These are phyloP conservation scores for Pangasius sanitwongsei DNA, from an alignment of 2,797 vertebrate genomes.

Conservation along the genomic window DNA sequence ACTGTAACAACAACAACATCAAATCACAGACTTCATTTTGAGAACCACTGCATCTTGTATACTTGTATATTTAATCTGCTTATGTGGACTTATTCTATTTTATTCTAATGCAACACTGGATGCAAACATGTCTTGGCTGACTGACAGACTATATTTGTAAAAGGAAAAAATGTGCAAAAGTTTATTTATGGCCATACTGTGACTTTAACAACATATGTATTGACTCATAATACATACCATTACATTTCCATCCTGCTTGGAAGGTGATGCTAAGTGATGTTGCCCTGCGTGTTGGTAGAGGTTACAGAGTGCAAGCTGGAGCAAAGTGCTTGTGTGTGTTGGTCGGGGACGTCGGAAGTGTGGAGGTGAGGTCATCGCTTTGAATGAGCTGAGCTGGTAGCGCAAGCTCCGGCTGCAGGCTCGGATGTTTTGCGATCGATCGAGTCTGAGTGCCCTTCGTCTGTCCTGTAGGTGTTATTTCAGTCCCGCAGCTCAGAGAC, in stretches of 20 bases:
- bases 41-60: too few species aligned
- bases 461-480: conserved; percentile 57
- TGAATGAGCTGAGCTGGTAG: conserved; percentile 51
- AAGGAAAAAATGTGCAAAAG: background rate
- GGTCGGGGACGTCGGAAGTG: conserved; percentile 12
- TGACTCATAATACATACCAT: background rate
- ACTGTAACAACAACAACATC: too few species aligned
- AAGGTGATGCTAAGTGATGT: background rate
- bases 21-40: too few species aligned
- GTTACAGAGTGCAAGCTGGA: background rate
- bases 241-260: background rate
- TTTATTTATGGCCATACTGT: background rate
- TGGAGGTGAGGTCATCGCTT: conserved; percentile 52
- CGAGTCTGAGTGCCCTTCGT: conserved; percentile 47
- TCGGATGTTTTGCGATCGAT: conserved; percentile 58
- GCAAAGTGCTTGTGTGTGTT: conserved; percentile 19
- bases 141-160: background rate
- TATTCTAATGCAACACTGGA: background rate
- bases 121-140: background rate
- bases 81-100: too few species aligned
- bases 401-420: conserved; percentile 38
- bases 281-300: background rate
- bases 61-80: too few species aligned
- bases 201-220: background rate
- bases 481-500: conserved; percentile 30